Conservation (phyloP, 2,113 vertebrate species). For the Lasiurus borealis region DNA sequence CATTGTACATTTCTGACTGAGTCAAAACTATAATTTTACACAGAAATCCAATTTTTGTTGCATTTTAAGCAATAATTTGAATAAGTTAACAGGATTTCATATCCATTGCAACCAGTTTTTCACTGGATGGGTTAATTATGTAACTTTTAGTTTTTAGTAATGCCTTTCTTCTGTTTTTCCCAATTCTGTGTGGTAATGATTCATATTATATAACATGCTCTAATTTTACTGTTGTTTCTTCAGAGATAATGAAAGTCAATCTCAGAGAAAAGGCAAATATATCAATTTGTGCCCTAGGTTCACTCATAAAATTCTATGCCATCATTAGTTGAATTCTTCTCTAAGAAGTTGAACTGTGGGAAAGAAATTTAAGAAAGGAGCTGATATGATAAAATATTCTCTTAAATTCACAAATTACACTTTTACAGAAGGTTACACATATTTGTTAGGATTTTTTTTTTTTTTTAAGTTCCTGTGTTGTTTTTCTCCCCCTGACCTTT, state of each 20-base stretch:
- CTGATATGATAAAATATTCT: slow-evolving; percentile 21
- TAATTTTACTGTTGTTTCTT: slow-evolving; percentile 63
- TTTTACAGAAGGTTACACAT: neutral
- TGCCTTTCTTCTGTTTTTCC: slow-evolving; percentile 42
- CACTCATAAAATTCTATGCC: slow-evolving; percentile 36
- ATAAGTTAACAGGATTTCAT: slow-evolving; percentile 18
- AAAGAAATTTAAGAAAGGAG: slow-evolving; percentile 50
- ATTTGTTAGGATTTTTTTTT: slow-evolving; percentile 35
- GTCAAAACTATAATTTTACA: slow-evolving; percentile 33
- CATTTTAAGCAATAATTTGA: slow-evolving; percentile 23
- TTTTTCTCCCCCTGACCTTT: too few relatives aligned
- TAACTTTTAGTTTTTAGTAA: slow-evolving; percentile 30
- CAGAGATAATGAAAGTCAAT: slow-evolving; percentile 58
- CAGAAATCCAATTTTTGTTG: slow-evolving; percentile 29
- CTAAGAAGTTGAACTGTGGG: slow-evolving; percentile 32
- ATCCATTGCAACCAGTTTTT: slow-evolving; percentile 43
- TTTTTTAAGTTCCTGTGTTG: too few relatives aligned
- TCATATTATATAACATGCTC: slow-evolving; percentile 19
- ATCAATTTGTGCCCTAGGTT: slow-evolving; percentile 20
- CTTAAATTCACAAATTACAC: neutral
- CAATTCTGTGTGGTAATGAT: neutral
- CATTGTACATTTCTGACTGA: neutral
- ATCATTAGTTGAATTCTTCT: slow-evolving; percentile 37
- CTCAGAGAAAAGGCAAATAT: slow-evolving; percentile 53
- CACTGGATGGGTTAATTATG: slow-evolving; percentile 12